Evolutionary conservation across 2,797 vertebrate species (phyloP).

Genomic region (Antrozous pallidus): DNA sequence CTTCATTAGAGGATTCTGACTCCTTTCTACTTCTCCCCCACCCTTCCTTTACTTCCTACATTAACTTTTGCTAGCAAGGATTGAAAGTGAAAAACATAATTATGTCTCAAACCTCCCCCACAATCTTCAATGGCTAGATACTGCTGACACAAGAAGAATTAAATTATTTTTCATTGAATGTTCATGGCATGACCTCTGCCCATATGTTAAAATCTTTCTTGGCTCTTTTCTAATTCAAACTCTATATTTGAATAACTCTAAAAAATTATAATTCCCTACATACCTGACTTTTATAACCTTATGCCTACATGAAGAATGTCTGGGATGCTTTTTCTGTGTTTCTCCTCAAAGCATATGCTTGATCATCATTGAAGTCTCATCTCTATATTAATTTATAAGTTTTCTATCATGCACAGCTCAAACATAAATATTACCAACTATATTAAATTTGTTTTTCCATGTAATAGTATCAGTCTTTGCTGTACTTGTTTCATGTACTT

Average conservation of each 20-base stretch:
- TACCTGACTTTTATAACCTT: neutral
- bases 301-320: neutral
- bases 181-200: neutral
- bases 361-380: neutral
- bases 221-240: neutral
- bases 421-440: neutral
- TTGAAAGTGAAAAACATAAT: neutral
- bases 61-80: neutral
- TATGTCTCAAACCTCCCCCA: neutral
- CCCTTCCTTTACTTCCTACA: neutral
- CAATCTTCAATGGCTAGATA: neutral
- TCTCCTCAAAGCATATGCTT: neutral
- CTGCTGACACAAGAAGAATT: neutral
- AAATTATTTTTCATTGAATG: neutral
- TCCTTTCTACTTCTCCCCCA: neutral
- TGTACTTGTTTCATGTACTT: neutral
- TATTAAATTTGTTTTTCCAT: neutral
- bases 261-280: neutral
- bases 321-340: neutral
- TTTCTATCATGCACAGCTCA: neutral
- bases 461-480: neutral
- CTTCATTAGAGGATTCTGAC: fast-evolving
- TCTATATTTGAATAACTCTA: neutral
- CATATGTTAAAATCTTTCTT: neutral
- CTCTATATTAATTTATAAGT: constrained; percentile 4